Evolutionary conservation across 2,888 invertebrate species (phyloP).

Genomic region (Pseudolycoriella hygida): DNA sequence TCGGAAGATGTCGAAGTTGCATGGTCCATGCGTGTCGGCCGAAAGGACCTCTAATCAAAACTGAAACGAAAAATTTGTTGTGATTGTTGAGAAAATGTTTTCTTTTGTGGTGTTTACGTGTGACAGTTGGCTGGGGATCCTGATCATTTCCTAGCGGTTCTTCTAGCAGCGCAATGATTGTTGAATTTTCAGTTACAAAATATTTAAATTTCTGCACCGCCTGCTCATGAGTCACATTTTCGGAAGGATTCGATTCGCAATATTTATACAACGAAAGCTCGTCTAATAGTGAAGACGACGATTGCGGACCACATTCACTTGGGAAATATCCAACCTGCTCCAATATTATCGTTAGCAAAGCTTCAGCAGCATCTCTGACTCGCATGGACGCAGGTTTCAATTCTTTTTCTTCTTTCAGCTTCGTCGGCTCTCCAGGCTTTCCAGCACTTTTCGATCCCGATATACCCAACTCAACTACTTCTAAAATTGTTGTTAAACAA

Average conservation of each 20-base stretch:
- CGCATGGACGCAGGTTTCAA: constrained; percentile 94
- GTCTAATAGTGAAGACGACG: constrained; percentile 71
- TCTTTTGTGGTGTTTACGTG: constrained; percentile 25
- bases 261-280: constrained; percentile 67
- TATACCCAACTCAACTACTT: constrained; percentile 93
- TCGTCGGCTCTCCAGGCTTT: constrained; percentile 74
- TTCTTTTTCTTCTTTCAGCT: constrained; percentile 91
- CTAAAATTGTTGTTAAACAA: constrained; percentile 81
- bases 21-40: constrained; percentile 91
- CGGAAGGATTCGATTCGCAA: constrained; percentile 41
- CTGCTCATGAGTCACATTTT: constrained; percentile 26
- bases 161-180: constrained; percentile 75
- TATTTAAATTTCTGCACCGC: constrained; percentile 62
- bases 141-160: constrained; percentile 83
- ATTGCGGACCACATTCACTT: constrained; percentile 67
- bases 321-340: constrained; percentile 82
- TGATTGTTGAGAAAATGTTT: not conserved
- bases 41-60: constrained; percentile 81
- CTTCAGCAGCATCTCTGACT: constrained; percentile 94
- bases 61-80: constrained; percentile 26
- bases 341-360: constrained; percentile 72
- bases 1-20: constrained; percentile 71
- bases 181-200: constrained; percentile 80
- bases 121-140: constrained; percentile 86
- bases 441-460: constrained; percentile 83